Conservation (phyloP, 2,113 vertebrate species). For the Vicugna pacos region DNA sequence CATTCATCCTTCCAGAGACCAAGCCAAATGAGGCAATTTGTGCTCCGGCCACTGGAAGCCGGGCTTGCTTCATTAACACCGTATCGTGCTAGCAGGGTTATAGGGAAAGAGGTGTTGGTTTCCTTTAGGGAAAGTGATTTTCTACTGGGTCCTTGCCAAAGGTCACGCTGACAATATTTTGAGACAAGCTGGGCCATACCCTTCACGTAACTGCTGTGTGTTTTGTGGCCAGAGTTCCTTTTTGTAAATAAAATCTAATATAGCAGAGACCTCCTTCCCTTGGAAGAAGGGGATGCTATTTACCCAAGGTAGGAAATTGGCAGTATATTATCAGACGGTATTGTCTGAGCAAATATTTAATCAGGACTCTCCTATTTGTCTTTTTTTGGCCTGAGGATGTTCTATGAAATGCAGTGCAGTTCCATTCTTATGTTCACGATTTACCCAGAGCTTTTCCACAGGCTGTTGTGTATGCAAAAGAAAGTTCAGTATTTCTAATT, state of each 20-base stretch:
- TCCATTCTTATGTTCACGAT: slow-evolving; percentile 42
- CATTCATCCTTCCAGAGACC: slow-evolving; percentile 16
- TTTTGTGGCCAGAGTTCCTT: slow-evolving; percentile 68
- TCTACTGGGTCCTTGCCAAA: slow-evolving; percentile 64
- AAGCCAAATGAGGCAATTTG: slow-evolving; percentile 63
- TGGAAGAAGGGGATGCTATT: slow-evolving; percentile 76
- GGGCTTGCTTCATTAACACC: slow-evolving; percentile 22
- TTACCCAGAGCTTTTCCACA: slow-evolving; percentile 69
- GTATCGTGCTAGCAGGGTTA: neutral
- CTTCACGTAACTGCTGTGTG: slow-evolving; percentile 61
- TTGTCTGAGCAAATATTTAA: slow-evolving; percentile 83
- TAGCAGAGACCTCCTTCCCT: slow-evolving; percentile 71
- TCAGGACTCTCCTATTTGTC: slow-evolving; percentile 73
- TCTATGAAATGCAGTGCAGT: slow-evolving; percentile 51
- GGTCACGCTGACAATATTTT: slow-evolving; percentile 68
- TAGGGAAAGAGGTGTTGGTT: neutral
- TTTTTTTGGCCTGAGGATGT: slow-evolving; percentile 46
- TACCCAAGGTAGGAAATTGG: slow-evolving; percentile 75
- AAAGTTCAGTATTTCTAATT: slow-evolving; percentile 73
- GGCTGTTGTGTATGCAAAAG: slow-evolving; percentile 28
- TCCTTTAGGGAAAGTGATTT: slow-evolving; percentile 56
- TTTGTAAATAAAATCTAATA: slow-evolving; percentile 78
- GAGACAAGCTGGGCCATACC: slow-evolving; percentile 63
- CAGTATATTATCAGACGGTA: slow-evolving; percentile 77
- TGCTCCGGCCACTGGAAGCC: slow-evolving; percentile 2